Evolutionary conservation across 2,113 vertebrate genomes (phyloP).

Genomic region (Cynopterus brachyotis): DNA sequence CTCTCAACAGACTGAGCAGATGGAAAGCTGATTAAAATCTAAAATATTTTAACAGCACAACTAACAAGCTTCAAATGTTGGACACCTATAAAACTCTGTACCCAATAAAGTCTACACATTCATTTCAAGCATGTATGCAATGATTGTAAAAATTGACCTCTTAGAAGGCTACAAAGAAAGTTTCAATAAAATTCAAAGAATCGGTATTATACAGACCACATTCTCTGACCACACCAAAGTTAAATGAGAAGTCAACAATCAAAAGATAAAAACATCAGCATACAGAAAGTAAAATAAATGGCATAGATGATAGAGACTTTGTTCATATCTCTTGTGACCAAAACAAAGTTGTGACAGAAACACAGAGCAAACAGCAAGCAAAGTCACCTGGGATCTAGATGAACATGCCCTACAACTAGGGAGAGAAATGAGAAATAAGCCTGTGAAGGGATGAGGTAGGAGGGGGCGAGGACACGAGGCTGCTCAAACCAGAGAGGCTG

Average conservation of each 20-base stretch:
- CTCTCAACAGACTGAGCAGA: neutral
- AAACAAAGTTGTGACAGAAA: too few relatives aligned
- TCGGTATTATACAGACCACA: neutral
- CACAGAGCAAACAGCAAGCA: too few relatives aligned
- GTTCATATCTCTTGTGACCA: too few relatives aligned
- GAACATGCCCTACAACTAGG: too few relatives aligned
- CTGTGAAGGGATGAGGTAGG: too few relatives aligned
- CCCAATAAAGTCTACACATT: neutral
- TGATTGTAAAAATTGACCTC: neutral
- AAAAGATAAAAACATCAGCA: neutral
- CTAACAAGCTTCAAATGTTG: neutral
- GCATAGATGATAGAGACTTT: too few relatives aligned
- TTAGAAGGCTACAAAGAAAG: neutral
- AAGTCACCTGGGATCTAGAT: too few relatives aligned
- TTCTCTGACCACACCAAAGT: neutral
- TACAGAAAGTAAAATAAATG: too few relatives aligned
- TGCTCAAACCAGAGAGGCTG: too few relatives aligned
- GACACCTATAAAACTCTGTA: neutral
- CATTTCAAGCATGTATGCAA: neutral
- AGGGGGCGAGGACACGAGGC: too few relatives aligned
- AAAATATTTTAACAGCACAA: neutral
- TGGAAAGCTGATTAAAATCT: neutral
- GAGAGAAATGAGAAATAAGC: too few relatives aligned
- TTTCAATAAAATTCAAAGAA: neutral
- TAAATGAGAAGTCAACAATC: neutral